Percentiles rank a stretch among this genome's conserved stretches.
phyloP scores from a whole-genome alignment of 2,113 vertebrate genomes.

The Cryptoleucopteryx plumbea region DNA sequence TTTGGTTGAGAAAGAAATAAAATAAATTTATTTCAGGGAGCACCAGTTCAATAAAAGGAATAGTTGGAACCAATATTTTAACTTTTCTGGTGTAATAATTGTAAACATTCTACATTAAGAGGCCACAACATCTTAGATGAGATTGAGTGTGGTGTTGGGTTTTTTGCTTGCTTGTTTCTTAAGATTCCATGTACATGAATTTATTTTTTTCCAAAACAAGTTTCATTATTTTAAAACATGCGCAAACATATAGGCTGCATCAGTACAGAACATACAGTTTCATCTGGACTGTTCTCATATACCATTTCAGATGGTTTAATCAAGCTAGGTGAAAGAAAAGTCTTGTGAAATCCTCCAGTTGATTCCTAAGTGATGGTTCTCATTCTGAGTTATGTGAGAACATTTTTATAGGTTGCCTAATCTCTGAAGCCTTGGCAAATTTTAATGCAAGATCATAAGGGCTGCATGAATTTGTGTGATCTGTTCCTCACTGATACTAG shows the following conservation, averaged over 20 bases:
- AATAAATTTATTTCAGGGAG: not conserved
- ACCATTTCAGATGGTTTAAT: not conserved
- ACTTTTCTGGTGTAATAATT: not conserved
- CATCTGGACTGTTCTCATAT: not conserved
- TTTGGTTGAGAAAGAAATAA: not conserved
- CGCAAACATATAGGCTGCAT: not conserved
- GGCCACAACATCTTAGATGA: not conserved
- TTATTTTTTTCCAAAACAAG: fast-evolving
- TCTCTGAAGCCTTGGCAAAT: not conserved
- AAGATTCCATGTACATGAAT: not conserved
- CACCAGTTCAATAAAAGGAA: not conserved
- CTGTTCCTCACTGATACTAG: not conserved
- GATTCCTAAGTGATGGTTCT: not conserved
- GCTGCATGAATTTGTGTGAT: not conserved
- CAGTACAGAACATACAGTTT: not conserved
- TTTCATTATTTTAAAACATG: not conserved
- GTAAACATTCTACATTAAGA: not conserved
- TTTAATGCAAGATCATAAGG: not conserved
- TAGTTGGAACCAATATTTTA: not conserved
- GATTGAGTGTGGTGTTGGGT: not conserved
- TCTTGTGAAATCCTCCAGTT: not conserved
- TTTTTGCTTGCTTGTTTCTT: not conserved
- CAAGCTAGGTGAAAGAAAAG: not conserved
- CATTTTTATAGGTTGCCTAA: not conserved
- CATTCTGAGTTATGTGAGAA: not conserved